Evolutionary conservation across 2,797 vertebrate genomes (phyloP), one percentile per base, ranked within the genome.

Genomic region (Dicrostonyx torquatus): DNA sequence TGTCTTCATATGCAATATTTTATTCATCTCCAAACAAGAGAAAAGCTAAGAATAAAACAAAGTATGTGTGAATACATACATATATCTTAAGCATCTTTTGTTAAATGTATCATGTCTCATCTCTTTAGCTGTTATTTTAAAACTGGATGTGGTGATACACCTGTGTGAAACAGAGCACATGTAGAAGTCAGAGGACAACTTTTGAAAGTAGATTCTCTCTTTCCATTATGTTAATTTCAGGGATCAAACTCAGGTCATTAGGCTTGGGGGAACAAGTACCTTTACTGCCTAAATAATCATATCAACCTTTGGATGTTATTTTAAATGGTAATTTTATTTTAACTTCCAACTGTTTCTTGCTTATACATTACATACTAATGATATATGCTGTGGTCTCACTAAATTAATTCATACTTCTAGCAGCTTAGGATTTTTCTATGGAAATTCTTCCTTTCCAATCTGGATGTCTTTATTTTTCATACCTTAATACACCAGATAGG

Each of bases 21-120:
- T 70, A 91, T 62, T 87, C 50, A 89, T 75, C 37, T 58, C 20
- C 50, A 87, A 87, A 37, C 29, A 45, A 43, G n/a, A 87, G 92
- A 37, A 91, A 5, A 93, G 84, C 48, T 83, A 87, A 43, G 7
- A 75, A 70, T 86, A 95, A 87, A 87, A 95, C 29, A 72, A 92
- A 83, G 37, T 66, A 55, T 62, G 26, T 64, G 10, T 34, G 26
- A 34, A 29, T 83, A 20, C 34, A 83, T 43, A 53, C 7, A 55
- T 73, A 43, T 18, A 5, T 12, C 40, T 29, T 83, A 26, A 5
- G 8, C 45, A 94, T 77, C 79, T 90, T 85, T 26, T 77, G 50
- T 82, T 45, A 91, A 66, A 53, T 50, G 15, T 84, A 84, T 24
- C 26, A 22, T 53, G 68, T 72, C 20, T 92, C 12, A 40, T 87